These are phyloP conservation scores for Tuberolachnus salignus DNA, from an alignment of 2,888 invertebrate species.

Conservation along the genomic window DNA sequence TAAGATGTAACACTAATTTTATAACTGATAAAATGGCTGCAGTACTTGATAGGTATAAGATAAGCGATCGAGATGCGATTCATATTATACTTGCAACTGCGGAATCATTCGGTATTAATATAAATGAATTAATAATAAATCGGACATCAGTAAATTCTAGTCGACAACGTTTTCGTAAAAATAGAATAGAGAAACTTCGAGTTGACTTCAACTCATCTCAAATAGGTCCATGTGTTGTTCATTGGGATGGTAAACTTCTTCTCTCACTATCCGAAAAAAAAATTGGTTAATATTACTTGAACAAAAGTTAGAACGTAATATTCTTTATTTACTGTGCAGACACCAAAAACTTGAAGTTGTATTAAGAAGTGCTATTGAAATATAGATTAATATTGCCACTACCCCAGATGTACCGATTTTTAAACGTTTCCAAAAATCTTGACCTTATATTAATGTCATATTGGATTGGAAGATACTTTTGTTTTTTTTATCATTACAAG, in stretches of 20 bases:
- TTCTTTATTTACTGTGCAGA: background rate
- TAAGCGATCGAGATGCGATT: slow-evolving; percentile 20
- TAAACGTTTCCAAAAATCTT: slow-evolving; percentile 9
- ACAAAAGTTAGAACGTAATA: background rate
- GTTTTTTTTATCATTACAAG: background rate
- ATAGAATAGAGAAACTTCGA: slow-evolving; percentile 5
- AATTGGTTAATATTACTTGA: slow-evolving; percentile 5
- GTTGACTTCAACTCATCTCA: slow-evolving; percentile 11
- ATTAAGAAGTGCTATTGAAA: background rate
- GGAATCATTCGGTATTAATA: slow-evolving; percentile 10
- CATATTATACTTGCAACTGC: slow-evolving; percentile 24
- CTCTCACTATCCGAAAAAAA: slow-evolving; percentile 15
- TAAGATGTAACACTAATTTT: slow-evolving; percentile 24
- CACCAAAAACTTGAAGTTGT: background rate
- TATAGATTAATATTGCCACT: background rate
- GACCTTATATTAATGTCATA: background rate
- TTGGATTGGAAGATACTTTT: background rate
- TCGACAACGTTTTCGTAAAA: slow-evolving; percentile 14
- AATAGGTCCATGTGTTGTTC: slow-evolving; percentile 26
- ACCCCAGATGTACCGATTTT: slow-evolving; percentile 9
- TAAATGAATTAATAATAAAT: slow-evolving; percentile 33
- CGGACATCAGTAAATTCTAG: slow-evolving; percentile 10
- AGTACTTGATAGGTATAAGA: slow-evolving; percentile 12
- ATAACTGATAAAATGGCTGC: slow-evolving; percentile 4
- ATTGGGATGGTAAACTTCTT: slow-evolving; percentile 42